Conservation (phyloP, 2,797 vertebrate genomes). For the Chrosomus eos region DNA sequence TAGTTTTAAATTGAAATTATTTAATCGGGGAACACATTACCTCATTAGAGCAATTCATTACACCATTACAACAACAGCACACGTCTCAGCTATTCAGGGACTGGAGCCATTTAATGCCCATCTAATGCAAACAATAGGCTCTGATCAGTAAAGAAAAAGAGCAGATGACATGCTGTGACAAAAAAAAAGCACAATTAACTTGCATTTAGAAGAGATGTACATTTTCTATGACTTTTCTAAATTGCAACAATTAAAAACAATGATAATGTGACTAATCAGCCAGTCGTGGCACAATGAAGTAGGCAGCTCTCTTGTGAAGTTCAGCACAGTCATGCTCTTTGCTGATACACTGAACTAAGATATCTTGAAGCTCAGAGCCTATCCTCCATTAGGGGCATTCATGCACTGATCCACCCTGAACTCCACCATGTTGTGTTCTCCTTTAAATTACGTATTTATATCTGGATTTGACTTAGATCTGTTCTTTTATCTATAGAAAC, state of each 20-base stretch:
- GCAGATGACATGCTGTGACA: neutral
- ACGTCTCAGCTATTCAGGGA: constrained; percentile 48
- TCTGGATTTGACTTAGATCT: neutral
- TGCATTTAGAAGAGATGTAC: neutral
- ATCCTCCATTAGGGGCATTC: neutral
- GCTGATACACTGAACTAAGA: neutral
- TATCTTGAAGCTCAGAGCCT: neutral
- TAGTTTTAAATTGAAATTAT: neutral
- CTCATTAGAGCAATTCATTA: constrained; percentile 51
- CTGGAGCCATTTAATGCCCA: constrained; percentile 11
- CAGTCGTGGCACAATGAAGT: neutral
- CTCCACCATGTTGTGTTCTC: constrained; percentile 58
- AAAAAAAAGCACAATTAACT: neutral
- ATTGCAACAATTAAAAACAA: neutral
- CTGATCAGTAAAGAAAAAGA: neutral
- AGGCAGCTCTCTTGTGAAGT: constrained; percentile 22
- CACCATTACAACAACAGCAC: neutral
- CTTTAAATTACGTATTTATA: constrained; percentile 57
- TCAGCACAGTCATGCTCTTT: neutral
- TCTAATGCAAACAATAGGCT: constrained; percentile 26
- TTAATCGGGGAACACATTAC: constrained; percentile 58
- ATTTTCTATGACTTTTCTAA: neutral
- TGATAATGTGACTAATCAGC: neutral
- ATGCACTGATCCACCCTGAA: constrained; percentile 37
- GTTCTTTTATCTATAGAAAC: neutral